Percentiles rank a stretch among this genome's conserved stretches.
Evolutionary conservation across 2,888 invertebrate species (phyloP).

Genomic region (Brachyptera putata): DNA sequence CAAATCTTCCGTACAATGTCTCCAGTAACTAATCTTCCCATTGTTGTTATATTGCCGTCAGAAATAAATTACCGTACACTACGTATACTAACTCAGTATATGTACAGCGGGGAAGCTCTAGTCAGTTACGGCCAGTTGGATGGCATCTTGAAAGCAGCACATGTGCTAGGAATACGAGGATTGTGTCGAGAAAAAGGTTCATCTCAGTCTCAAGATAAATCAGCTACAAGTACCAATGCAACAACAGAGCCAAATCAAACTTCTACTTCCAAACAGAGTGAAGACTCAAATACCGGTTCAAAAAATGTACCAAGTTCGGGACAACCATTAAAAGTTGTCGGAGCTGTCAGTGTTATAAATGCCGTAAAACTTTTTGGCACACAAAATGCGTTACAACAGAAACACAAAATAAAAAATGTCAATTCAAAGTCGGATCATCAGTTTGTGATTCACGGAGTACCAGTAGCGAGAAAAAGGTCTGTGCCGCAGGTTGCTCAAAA

Average conservation of each 20-base stretch:
- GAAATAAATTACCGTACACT: slow-evolving; percentile 76
- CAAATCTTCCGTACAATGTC: slow-evolving; percentile 50
- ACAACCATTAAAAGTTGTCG: not conserved
- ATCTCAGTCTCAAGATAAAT: not conserved
- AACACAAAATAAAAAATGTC: too few species aligned
- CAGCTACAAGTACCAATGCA: not conserved
- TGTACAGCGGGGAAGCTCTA: slow-evolving; percentile 81
- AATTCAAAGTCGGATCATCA: not conserved
- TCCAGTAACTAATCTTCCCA: slow-evolving; percentile 44
- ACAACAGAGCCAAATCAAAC: not conserved
- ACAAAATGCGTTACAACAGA: too few species aligned
- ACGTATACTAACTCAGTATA: slow-evolving; percentile 77
- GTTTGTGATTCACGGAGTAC: too few species aligned
- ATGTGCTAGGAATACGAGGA: slow-evolving; percentile 74
- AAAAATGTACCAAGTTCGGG: not conserved
- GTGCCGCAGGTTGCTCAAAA: not conserved
- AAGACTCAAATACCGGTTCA: not conserved
- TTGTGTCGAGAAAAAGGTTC: slow-evolving; percentile 58
- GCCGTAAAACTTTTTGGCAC: not conserved
- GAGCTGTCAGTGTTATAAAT: too few species aligned
- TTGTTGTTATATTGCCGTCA: slow-evolving; percentile 70
- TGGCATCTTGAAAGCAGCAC: slow-evolving; percentile 75
- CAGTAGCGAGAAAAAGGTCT: too few species aligned
- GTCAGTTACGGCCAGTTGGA: slow-evolving; percentile 81
- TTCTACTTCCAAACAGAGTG: not conserved